Evolutionary conservation across 2,113 vertebrate species (phyloP), one percentile per base, ranked within the genome.

Genomic region (Oncorhynchus kisutch): DNA sequence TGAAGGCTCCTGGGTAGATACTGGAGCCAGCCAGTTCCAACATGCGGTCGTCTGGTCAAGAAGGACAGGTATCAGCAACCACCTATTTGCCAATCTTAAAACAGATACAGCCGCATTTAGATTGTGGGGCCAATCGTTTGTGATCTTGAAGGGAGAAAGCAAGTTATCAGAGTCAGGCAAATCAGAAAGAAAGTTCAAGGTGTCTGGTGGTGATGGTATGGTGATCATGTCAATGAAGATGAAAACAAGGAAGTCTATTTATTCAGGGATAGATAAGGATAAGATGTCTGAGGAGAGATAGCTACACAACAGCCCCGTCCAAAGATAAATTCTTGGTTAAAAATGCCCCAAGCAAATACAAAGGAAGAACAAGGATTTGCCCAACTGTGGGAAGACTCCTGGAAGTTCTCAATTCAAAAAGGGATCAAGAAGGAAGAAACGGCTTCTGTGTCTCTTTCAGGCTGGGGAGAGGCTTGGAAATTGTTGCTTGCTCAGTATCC

Each of bases 391-490:
- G 71, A 16, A 4, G 87, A 85, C 24, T 90, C 90, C 2, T 91
- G 90, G 91, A 90, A 60, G 74, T 79, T 87, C 51, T 45, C 84
- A 9, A 27, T 73, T 6, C 9, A 24, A 6, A 65, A 71, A 3
- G 54, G 14, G 27, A 70, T 18, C 18, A 14, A 70, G 54, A 85
- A 83, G 70, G 83, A 64, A n/a, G 48, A 72, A 2, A 75, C 20
- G 16, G 8, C 60, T 0, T 29, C 79, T 11, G 82, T 72, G 54
- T 74, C 74, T 0, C 72, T 78, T 22, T 71, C 27, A 24, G 80
- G 82, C 6, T 92, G 90, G 90, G 20, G 69, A 20, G 82, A 88
- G 0, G 89, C 91, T 0, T 91, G 90, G 90, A 91, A 85, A 81
- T 89, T 85, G 67, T 79, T 89, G 12, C 5, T 89, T 67, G 82